Conservation (phyloP, 2,113 vertebrate genomes). For the Elephas maximus region DNA sequence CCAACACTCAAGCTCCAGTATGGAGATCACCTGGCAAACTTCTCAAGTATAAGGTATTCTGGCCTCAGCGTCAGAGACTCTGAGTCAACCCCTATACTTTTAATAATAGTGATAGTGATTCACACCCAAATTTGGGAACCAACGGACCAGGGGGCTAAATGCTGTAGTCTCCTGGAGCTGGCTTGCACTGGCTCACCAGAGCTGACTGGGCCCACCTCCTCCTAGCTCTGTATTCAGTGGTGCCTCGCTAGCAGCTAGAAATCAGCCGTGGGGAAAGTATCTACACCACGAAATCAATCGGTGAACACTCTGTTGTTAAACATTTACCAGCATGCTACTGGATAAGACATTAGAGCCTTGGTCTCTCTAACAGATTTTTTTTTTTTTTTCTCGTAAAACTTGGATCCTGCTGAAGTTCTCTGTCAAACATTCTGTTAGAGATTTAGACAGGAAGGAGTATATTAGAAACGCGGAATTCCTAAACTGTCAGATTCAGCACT, state of each 20-base stretch:
- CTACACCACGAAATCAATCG: background rate
- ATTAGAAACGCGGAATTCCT: background rate
- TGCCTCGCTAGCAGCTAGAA: background rate
- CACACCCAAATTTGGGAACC: background rate
- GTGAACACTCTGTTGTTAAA: background rate
- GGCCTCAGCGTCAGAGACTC: background rate
- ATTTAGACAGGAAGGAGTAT: background rate
- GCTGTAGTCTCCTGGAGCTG: background rate
- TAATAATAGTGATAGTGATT: background rate
- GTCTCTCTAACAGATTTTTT: background rate
- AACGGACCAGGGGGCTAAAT: too few species aligned
- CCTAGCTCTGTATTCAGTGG: background rate
- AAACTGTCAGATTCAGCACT: background rate
- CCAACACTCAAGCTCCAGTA: background rate
- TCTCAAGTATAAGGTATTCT: background rate
- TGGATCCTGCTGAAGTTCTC: background rate
- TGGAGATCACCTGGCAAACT: too few species aligned
- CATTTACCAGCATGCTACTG: background rate
- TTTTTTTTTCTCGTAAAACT: background rate
- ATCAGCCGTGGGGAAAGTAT: accelerated
- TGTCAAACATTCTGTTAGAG: background rate
- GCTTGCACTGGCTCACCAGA: background rate
- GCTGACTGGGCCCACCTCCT: background rate
- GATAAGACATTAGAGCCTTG: background rate
- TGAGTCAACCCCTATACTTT: background rate